A percentile compares a stretch with the other conserved stretches of the same genome.
Evolutionary conservation across 2,113 vertebrate genomes (phyloP).

Genomic region (Puffinus mauretanicus): DNA sequence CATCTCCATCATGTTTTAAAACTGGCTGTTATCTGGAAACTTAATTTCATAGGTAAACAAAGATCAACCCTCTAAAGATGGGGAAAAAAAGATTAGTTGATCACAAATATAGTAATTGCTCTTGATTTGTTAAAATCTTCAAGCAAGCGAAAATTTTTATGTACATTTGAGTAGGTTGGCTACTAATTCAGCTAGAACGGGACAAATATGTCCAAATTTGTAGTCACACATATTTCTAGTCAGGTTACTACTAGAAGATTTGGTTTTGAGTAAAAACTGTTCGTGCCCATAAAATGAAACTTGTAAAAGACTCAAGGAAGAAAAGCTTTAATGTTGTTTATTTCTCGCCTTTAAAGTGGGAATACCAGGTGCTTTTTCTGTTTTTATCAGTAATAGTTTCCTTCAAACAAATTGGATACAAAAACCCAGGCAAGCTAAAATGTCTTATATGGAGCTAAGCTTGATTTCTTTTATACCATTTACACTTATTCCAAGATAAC

Average conservation of each 20-base stretch:
- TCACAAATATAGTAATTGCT: background rate
- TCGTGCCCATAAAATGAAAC: background rate
- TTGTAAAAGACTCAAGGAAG: background rate
- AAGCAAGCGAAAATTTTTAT: rapidly evolving
- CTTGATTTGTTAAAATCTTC: background rate
- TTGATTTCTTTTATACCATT: background rate
- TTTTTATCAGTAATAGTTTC: background rate
- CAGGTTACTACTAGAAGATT: background rate
- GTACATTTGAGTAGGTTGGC: background rate
- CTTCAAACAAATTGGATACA: background rate
- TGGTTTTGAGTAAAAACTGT: background rate
- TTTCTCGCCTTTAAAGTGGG: background rate
- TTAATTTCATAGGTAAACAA: background rate
- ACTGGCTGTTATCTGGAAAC: background rate
- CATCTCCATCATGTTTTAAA: background rate
- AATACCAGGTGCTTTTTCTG: background rate
- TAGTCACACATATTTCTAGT: background rate
- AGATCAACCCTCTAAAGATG: background rate
- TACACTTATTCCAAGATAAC: background rate
- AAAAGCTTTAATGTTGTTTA: background rate
- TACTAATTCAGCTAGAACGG: background rate
- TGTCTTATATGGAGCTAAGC: background rate
- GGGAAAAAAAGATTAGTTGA: background rate
- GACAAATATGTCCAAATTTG: background rate
- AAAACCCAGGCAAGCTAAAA: background rate